These are phyloP conservation scores for Ophiodon elongatus DNA, from an alignment of 2,113 vertebrate species.

Conservation along the genomic window DNA sequence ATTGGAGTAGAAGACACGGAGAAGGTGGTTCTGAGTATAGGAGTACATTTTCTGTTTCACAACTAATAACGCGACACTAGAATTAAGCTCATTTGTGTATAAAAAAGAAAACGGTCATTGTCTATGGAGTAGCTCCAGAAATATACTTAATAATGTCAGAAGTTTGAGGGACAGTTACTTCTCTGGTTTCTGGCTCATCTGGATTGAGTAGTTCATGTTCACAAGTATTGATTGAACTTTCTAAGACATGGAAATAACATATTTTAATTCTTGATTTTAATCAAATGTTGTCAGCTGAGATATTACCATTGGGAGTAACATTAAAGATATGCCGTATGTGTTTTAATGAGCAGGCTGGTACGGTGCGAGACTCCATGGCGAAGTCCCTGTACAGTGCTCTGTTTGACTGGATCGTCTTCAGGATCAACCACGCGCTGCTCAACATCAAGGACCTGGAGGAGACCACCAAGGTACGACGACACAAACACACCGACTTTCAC, in stretches of 20 bases:
- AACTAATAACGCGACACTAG: neutral
- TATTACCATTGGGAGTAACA: neutral
- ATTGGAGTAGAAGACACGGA: too few species aligned
- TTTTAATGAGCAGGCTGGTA: constrained; percentile 87
- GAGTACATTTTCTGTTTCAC: too few species aligned
- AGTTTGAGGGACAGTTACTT: too few species aligned
- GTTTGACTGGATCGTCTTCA: constrained; percentile 99
- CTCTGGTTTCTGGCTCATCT: too few species aligned
- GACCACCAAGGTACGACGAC: constrained; percentile 87
- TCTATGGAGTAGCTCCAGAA: neutral
- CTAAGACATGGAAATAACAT: too few species aligned
- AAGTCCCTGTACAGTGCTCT: constrained; percentile 97
- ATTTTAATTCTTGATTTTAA: neutral
- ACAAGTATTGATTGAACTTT: neutral
- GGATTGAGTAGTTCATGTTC: too few species aligned
- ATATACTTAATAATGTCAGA: neutral
- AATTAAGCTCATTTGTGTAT: neutral
- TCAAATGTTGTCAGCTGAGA: neutral
- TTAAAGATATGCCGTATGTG: neutral
- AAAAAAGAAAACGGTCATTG: neutral
- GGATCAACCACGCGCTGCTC: constrained; percentile 98
- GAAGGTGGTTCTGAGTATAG: too few species aligned
- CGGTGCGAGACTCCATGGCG: constrained; percentile 96
- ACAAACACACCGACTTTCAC: neutral
- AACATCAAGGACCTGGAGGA: constrained; percentile 94